These are phyloP conservation scores for Tursiops truncatus DNA, from an alignment of 2,113 vertebrate species.

Conservation along the genomic window DNA sequence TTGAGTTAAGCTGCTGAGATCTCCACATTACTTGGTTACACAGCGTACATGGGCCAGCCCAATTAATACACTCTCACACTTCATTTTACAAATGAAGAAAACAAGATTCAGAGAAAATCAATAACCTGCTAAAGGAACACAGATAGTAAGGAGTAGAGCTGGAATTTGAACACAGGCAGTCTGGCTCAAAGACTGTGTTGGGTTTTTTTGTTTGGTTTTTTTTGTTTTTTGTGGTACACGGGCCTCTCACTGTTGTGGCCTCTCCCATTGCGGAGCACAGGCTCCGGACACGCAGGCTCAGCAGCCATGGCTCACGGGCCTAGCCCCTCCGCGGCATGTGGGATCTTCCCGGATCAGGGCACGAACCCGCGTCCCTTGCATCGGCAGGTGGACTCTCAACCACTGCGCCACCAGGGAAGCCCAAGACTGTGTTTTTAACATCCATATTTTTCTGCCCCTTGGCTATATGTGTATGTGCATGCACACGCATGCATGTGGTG, in stretches of 20 bases:
- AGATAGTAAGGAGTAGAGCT: not conserved
- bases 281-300: too few species aligned
- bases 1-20: not conserved
- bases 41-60: not conserved
- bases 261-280: too few species aligned
- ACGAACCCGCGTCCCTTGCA: too few species aligned
- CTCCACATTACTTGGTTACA: not conserved
- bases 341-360: rapidly evolving
- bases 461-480: not conserved
- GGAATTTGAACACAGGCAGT: not conserved
- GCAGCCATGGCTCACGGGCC: too few species aligned
- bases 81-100: not conserved
- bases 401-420: too few species aligned
- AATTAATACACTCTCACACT: not conserved
- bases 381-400: too few species aligned
- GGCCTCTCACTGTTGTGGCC: too few species aligned
- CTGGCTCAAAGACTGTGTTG: not conserved
- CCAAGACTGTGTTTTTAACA: not conserved
- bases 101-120: not conserved
- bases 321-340: rapidly evolving
- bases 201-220: not conserved
- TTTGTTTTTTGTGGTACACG: too few species aligned
- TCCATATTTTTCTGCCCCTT: not conserved
- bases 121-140: not conserved
- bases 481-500: not conserved